A percentile compares a stretch with the other conserved stretches of the same genome.
Evolutionary conservation across 2,797 vertebrate genomes (phyloP).

Genomic region (Spinibarbus caldwelli): DNA sequence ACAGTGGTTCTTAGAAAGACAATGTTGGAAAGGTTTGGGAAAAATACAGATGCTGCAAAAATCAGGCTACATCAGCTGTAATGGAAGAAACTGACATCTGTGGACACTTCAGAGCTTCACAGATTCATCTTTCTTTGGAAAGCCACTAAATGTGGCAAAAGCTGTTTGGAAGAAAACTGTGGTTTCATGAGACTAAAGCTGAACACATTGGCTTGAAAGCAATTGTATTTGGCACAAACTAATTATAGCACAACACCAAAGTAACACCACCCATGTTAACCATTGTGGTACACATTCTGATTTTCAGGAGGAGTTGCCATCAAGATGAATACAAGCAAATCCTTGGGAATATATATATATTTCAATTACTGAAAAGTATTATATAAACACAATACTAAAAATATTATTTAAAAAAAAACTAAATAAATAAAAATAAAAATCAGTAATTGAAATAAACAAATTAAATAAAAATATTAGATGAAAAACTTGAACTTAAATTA

Average conservation of each 20-base stretch:
- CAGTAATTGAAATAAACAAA: too few relatives aligned
- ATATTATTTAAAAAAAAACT: too few relatives aligned
- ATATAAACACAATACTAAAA: too few relatives aligned
- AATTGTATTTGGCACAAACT: neutral
- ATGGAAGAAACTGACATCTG: neutral
- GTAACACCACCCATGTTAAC: neutral
- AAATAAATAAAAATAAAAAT: too few relatives aligned
- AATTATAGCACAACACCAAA: neutral
- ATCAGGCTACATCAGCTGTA: neutral
- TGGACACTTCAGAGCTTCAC: neutral
- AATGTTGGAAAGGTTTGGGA: neutral
- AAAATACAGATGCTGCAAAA: neutral
- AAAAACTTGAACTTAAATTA: neutral
- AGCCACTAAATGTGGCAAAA: neutral
- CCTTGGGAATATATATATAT: too few relatives aligned
- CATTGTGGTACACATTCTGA: neutral
- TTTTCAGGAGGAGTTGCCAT: neutral
- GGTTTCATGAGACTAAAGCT: neutral
- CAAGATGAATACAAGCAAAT: too few relatives aligned
- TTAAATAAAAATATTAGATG: too few relatives aligned
- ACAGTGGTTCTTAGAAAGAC: neutral
- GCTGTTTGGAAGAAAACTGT: neutral
- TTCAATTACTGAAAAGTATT: too few relatives aligned
- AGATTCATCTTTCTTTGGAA: neutral
- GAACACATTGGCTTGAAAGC: neutral